Conservation (phyloP, 2,888 invertebrate genomes). For the Orthosia gothica region DNA sequence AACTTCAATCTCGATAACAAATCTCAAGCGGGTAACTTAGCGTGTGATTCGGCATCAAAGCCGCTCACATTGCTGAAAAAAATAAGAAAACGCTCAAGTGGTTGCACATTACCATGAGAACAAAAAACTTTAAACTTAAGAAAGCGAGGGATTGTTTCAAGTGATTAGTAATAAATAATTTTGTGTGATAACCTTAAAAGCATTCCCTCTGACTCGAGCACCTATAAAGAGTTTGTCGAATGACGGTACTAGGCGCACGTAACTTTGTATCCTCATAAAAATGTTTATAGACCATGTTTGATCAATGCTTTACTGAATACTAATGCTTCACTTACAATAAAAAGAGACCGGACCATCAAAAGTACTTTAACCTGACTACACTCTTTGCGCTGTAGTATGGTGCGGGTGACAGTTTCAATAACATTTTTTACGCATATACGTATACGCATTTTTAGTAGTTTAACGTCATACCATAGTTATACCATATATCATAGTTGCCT, state of each 20-base stretch:
- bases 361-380: not conserved
- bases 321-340: conserved; percentile 31
- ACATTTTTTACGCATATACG: too few relatives aligned
- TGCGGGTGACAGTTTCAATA: too few relatives aligned
- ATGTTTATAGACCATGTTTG: conserved; percentile 58
- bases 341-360: conserved; percentile 15
- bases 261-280: conserved; percentile 71
- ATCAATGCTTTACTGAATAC: conserved; percentile 56
- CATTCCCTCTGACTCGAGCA: conserved; percentile 83
- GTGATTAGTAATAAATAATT: conserved; percentile 88
- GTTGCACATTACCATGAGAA: conserved; percentile 78
- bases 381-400: too few relatives aligned
- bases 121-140: conserved; percentile 70
- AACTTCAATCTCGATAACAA: conserved; percentile 60
- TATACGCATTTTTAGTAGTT: too few relatives aligned
- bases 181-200: conserved; percentile 88
- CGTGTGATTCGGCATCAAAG: conserved; percentile 63
- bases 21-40: conserved; percentile 63
- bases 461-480: too few relatives aligned
- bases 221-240: conserved; percentile 78
- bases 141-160: conserved; percentile 77
- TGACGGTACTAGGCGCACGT: conserved; percentile 59
- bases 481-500: too few relatives aligned
- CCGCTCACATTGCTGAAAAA: conserved; percentile 70
- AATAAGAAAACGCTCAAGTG: conserved; percentile 76